These are phyloP conservation scores for Xanthorhoe designata DNA, from an alignment of 2,888 invertebrate species.

Conservation along the genomic window DNA sequence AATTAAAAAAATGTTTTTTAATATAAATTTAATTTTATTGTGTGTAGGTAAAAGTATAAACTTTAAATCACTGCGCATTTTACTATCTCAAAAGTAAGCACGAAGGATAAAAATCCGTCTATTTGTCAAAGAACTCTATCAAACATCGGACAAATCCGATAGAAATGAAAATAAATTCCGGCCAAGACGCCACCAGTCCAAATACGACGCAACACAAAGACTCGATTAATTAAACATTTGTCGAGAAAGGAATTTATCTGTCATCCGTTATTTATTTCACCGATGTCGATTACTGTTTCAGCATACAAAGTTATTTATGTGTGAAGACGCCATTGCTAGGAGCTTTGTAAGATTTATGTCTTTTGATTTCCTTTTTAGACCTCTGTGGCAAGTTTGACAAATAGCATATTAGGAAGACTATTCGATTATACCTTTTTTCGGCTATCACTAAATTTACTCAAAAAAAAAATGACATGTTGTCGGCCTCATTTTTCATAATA, in stretches of 20 bases:
- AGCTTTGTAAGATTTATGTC: slow-evolving; percentile 30
- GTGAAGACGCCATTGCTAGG: slow-evolving; percentile 31
- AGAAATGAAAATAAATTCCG: slow-evolving; percentile 41
- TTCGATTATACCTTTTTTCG: no score
- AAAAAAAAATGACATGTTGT: no score
- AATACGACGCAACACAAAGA: slow-evolving; percentile 44
- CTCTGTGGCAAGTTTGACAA: not conserved
- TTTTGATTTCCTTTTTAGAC: slow-evolving; percentile 12
- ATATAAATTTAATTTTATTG: no score
- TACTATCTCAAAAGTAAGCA: no score
- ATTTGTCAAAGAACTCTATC: slow-evolving; percentile 5
- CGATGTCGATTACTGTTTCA: slow-evolving; percentile 37
- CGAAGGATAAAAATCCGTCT: not conserved
- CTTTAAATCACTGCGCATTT: no score
- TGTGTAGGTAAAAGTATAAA: no score
- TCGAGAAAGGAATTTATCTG: slow-evolving; percentile 36
- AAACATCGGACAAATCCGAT: slow-evolving; percentile 23
- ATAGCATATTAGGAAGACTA: not conserved
- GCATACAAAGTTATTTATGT: slow-evolving; percentile 36
- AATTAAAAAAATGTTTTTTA: no score
- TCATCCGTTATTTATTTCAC: slow-evolving; percentile 38
- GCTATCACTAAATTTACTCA: not conserved
- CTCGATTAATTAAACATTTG: slow-evolving; percentile 49
- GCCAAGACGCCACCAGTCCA: slow-evolving; percentile 38
- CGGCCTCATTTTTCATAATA: no score